These are phyloP conservation scores for Asteroscopus sphinx DNA, from an alignment of 2,888 invertebrate species.

Conservation along the genomic window DNA sequence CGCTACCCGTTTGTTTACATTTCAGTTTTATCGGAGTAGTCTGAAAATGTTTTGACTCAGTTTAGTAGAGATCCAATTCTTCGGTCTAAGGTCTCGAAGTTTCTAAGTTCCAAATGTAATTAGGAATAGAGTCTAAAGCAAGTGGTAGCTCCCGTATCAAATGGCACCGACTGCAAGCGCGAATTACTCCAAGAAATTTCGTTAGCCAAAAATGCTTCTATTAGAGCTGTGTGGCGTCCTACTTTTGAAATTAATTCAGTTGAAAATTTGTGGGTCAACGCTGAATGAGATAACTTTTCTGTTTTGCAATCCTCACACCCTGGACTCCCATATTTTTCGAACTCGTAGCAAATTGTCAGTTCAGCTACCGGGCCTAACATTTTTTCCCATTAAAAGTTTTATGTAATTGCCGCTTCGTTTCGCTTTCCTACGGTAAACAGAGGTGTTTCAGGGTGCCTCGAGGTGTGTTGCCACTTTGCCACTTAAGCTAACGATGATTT, in stretches of 20 bases:
- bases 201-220: constrained; percentile 27
- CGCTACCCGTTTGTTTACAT: too few relatives aligned
- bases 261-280: constrained; percentile 43
- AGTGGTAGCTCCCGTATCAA: constrained; percentile 11
- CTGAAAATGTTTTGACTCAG: neutral
- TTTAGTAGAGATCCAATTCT: constrained; percentile 8
- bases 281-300: constrained; percentile 54
- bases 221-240: constrained; percentile 39
- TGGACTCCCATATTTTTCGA: constrained; percentile 38
- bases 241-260: constrained; percentile 60
- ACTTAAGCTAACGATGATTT: constrained; percentile 38
- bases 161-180: constrained; percentile 7
- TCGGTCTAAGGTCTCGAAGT: neutral
- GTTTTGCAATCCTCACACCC: constrained; percentile 35
- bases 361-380: constrained; percentile 9
- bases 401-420: constrained; percentile 23
- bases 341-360: constrained; percentile 31
- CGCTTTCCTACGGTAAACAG: constrained; percentile 19
- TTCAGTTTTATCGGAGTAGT: too few relatives aligned
- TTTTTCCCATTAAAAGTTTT: constrained; percentile 44
- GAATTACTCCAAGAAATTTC: constrained; percentile 41
- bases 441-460: constrained; percentile 11
- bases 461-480: constrained; percentile 10
- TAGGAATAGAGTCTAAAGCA: neutral
- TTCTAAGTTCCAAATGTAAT: constrained; percentile 6